Evolutionary conservation across 1,140 invertebrate species (phyloP), one percentile per base, ranked within the genome.

Genomic region (Planococcus citri): DNA sequence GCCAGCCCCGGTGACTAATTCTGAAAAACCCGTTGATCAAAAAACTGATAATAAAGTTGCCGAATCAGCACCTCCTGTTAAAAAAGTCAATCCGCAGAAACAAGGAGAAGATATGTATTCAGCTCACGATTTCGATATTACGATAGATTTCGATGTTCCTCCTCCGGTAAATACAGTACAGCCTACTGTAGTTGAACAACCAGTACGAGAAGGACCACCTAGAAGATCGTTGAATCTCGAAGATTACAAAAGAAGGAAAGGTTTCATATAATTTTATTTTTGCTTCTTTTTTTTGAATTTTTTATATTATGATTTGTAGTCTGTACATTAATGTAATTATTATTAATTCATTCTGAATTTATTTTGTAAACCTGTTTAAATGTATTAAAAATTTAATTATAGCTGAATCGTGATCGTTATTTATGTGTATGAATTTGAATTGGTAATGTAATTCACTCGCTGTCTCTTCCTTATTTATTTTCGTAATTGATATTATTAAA

Each of bases 91-190:
- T 68, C 9, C 21, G 21, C 37, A 41, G 38, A 29, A 69, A 70
- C 76, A 73, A 69, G 83, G 82, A 68, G 84, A 88, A 74, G 91
- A 90, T 75, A 79, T 97, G 4, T 97, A 96, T 79, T 89, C 88
- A 68, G 88, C 94, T 70, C 95, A 98, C 78, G 91, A 98, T 80
- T 98, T 98, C 80, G 94, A 98, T 75, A 97, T 98, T 73, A 91
- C 88, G 77, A 92, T 96, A 71, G 94, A 97, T 78, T 64, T 64
- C 24, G 60, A 64, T 64, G 22, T 64, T 64, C 60, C 60, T 64
- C 2, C 60, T 24, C 60, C 60, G 4, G 60, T 27, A 27, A 27
- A 12, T 21, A 64, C 60, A 22, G 60, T 64, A 6, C 3, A 10
- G 1, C 21, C 60, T 25, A 12, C 60, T 64, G 20, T 27, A 12